Conservation (phyloP, 2,113 vertebrate genomes). For the Mobula birostris region DNA sequence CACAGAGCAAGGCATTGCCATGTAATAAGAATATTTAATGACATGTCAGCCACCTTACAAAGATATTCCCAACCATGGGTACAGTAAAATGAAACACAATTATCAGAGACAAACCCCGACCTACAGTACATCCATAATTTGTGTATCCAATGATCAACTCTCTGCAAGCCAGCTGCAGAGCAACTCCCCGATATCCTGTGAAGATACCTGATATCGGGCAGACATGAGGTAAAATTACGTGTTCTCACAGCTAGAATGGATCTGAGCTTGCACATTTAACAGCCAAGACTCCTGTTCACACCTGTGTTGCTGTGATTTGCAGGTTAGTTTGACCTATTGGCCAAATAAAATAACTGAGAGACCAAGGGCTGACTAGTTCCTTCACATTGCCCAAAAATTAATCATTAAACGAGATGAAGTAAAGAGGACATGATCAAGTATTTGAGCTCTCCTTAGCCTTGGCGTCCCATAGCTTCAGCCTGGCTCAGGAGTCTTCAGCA, state of each 20-base stretch:
- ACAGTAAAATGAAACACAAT: conserved; percentile 16
- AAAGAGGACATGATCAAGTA: not conserved
- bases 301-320: not conserved
- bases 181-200: not conserved
- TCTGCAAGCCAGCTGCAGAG: conserved; percentile 29
- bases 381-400: not conserved
- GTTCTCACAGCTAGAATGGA: not conserved
- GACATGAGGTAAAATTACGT: not conserved
- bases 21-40: conserved; percentile 9
- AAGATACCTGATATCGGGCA: not conserved
- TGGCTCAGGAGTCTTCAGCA: not conserved
- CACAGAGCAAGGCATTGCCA: not conserved
- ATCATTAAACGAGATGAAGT: not conserved
- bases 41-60: not conserved
- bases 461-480: not conserved
- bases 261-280: not conserved
- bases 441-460: not conserved
- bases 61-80: not conserved
- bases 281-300: not conserved
- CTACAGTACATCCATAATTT: not conserved
- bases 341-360: not conserved
- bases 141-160: not conserved
- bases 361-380: too few species aligned
- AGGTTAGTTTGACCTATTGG: not conserved
- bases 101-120: not conserved